Evolutionary conservation across 2,113 vertebrate genomes (phyloP), one percentile per base, ranked within the genome.

Genomic region (Salminus brasiliensis): DNA sequence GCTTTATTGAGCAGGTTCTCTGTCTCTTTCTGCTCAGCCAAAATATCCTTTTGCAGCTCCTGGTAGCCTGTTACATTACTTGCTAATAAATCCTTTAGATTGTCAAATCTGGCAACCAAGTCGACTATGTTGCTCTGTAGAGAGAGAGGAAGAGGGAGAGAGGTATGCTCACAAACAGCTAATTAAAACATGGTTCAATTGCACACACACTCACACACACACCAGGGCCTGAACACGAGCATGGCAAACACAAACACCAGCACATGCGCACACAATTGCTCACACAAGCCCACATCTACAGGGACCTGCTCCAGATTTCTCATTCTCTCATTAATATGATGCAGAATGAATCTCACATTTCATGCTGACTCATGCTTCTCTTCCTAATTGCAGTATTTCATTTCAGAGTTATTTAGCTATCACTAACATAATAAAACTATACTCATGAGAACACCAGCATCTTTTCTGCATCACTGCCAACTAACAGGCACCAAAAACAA

Each of bases 1-100:
- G 87, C 86, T 2, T 78, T 18, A 0, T 30, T 43, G 49, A 94
- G 68, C 47, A 92, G 81, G 16, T 85, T 69, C 16, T 27, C 6
- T 0, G 81, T 39, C 25, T 66, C 32, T 1, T 16, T 9, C 76
- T 47, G 83, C 25, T 86, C 75, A 39, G 1, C 57, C 11, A 57
- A 49, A 11, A 90, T 27, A 0, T 30, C 27, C 0, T 41, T 67
- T 68, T 86, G 84, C 21, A 94, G 60, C 0, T 36, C 21, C 39
- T 84, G 52, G 0, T 87, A 71, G 0, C 18, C 85, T 0, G 70
- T 71, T 11, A 89, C 43, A 27, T 86, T 82, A 5, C 29, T 18
- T 0, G 88, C 45, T 5, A 81, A 78, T 0, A 11, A 34, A 12
- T 59, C 25, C 67, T 74, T 87, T 71, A 91, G 41, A 12, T 5